Percentiles rank a stretch among this genome's conserved stretches.
These are phyloP conservation scores for Plagodis dolabraria DNA, from an alignment of 2,888 invertebrate genomes.

Conservation along the genomic window DNA sequence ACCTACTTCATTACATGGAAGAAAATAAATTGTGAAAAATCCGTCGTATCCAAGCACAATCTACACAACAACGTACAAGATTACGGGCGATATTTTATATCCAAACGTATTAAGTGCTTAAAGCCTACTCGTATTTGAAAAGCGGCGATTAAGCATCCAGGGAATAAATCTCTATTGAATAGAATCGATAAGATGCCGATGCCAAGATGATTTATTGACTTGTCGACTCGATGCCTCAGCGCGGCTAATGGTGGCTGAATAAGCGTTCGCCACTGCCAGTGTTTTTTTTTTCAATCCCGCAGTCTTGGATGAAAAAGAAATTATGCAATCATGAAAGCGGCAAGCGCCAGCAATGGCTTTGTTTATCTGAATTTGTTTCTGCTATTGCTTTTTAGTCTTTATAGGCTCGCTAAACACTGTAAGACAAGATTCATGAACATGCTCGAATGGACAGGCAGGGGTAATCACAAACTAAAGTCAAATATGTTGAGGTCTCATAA, in stretches of 20 bases:
- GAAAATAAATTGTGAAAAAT: slow-evolving; percentile 12
- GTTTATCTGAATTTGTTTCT: slow-evolving; percentile 37
- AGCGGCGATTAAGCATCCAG: slow-evolving; percentile 58
- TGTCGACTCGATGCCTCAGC: slow-evolving; percentile 54
- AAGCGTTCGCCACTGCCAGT: slow-evolving; percentile 49
- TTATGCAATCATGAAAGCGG: slow-evolving; percentile 51
- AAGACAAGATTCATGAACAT: too few species aligned
- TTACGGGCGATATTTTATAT: slow-evolving; percentile 44
- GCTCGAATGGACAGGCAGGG: too few species aligned
- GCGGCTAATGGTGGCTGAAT: slow-evolving; percentile 56
- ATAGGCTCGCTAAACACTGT: not conserved
- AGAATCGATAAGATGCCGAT: slow-evolving; percentile 73
- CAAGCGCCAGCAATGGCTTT: slow-evolving; percentile 40
- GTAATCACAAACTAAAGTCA: too few species aligned
- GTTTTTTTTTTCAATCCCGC: slow-evolving; percentile 50
- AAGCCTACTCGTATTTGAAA: slow-evolving; percentile 62
- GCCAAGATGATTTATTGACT: slow-evolving; percentile 79
- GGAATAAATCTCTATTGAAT: slow-evolving; percentile 72
- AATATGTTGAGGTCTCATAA: too few species aligned
- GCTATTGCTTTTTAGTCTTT: not conserved
- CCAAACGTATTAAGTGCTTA: slow-evolving; percentile 51
- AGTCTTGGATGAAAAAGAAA: slow-evolving; percentile 52
- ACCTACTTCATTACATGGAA: not conserved
- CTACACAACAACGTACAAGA: slow-evolving; percentile 34
- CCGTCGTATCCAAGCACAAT: slow-evolving; percentile 11